A percentile compares a stretch with the other conserved stretches of the same genome.
Conservation (phyloP, 2,113 vertebrate species). For the Equus przewalskii region DNA sequence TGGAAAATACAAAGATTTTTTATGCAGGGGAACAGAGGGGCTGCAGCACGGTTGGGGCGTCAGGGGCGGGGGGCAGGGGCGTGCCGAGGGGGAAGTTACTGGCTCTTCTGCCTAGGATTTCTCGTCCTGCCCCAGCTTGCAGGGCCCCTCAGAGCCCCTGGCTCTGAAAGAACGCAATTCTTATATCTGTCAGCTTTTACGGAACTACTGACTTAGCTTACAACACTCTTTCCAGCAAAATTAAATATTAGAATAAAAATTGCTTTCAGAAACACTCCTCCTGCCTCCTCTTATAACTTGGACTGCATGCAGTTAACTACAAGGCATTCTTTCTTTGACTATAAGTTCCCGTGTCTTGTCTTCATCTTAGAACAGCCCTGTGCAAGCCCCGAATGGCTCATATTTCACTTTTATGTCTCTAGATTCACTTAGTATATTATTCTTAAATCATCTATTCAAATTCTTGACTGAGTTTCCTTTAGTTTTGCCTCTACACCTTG, state of each 20-base stretch:
- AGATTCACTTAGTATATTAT: slow-evolving; percentile 39
- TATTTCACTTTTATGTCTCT: slow-evolving; percentile 60
- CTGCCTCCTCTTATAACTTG: slow-evolving; percentile 20
- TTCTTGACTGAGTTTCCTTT: slow-evolving; percentile 36
- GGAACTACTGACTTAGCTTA: neutral
- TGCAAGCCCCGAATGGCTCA: slow-evolving; percentile 35
- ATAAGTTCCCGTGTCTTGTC: slow-evolving; percentile 51
- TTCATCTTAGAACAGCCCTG: slow-evolving; percentile 37
- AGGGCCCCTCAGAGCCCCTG: neutral
- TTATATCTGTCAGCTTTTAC: slow-evolving; percentile 40
- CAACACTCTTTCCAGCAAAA: slow-evolving; percentile 42
- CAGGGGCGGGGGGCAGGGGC: neutral
- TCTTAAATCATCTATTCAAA: slow-evolving; percentile 53
- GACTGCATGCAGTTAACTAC: neutral
- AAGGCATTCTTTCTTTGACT: slow-evolving; percentile 52
- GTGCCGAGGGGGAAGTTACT: neutral
- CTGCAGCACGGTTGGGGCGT: neutral
- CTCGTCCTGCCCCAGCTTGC: neutral
- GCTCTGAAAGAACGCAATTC: neutral
- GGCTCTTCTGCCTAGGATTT: neutral
- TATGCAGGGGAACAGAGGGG: neutral
- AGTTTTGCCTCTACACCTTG: slow-evolving; percentile 42
- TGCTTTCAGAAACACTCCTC: neutral
- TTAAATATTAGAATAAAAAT: slow-evolving; percentile 50
- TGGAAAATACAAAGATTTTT: neutral